These are phyloP conservation scores for Dynastes tityus DNA, from an alignment of 2,888 invertebrate genomes.

Conservation along the genomic window DNA sequence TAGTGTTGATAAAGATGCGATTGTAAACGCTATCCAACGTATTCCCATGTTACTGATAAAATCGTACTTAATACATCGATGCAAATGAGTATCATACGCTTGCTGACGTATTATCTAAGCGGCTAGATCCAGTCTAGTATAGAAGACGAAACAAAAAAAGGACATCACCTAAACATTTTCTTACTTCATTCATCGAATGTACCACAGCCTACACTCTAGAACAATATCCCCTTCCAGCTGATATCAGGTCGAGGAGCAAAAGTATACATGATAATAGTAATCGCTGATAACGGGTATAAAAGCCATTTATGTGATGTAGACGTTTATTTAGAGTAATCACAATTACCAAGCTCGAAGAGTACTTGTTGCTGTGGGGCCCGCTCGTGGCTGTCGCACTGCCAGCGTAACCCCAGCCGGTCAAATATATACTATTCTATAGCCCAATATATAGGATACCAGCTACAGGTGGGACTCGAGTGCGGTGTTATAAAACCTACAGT, in stretches of 20 bases:
- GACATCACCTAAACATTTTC: neutral
- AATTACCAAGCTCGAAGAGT: constrained; percentile 33
- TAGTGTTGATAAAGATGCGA: neutral
- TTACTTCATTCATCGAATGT: constrained; percentile 43
- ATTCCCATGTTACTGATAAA: constrained; percentile 8
- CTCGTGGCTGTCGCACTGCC: constrained; percentile 39
- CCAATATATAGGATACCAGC: constrained; percentile 8
- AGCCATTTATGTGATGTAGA: constrained; percentile 16
- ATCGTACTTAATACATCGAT: constrained; percentile 12
- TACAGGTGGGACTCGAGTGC: constrained; percentile 39
- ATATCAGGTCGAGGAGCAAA: constrained; percentile 37
- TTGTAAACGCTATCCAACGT: constrained; percentile 8
- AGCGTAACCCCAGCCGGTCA: constrained; percentile 42
- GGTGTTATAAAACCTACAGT: constrained; percentile 20
- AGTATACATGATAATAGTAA: constrained; percentile 41
- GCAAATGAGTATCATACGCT: constrained; percentile 23
- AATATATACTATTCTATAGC: constrained; percentile 9
- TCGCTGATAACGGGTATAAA: constrained; percentile 43
- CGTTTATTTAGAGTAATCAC: constrained; percentile 41
- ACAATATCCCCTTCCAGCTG: constrained; percentile 35
- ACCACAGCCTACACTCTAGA: constrained; percentile 27
- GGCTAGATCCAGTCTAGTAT: constrained; percentile 46
- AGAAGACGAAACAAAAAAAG: constrained; percentile 30
- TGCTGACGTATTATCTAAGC: constrained; percentile 35
- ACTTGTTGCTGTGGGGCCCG: constrained; percentile 45